These are phyloP conservation scores for Umimayanthus kanabou DNA, from an alignment of 92 coral and sea anemone species.

Conservation along the genomic window DNA sequence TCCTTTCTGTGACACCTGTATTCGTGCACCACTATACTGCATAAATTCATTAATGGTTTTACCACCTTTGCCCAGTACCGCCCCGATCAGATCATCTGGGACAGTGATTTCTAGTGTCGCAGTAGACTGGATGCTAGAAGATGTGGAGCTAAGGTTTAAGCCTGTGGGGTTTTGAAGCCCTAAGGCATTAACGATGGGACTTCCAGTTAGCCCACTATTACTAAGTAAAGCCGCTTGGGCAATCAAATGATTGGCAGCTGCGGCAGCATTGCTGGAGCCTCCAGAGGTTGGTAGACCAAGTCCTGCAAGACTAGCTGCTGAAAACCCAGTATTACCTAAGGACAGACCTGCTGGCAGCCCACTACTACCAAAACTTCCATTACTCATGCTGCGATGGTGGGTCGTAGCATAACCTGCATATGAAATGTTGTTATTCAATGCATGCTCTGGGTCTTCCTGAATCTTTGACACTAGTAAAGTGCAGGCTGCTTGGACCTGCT, in stretches of 20 bases:
- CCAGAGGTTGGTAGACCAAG: slow-evolving; percentile 80
- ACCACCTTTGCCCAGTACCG: slow-evolving; percentile 95
- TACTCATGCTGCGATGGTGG: slow-evolving; percentile 44
- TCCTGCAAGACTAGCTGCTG: slow-evolving; percentile 80
- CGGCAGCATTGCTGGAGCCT: slow-evolving; percentile 51
- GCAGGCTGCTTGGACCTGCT: slow-evolving; percentile 96
- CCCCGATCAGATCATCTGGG: slow-evolving; percentile 96
- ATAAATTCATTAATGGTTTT: slow-evolving; percentile 96
- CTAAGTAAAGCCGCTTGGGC: slow-evolving; percentile 95
- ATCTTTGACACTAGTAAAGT: slow-evolving; percentile 84
- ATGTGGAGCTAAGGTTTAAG: slow-evolving; percentile 63
- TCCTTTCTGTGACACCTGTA: slow-evolving; percentile 97
- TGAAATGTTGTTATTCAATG: slow-evolving; percentile 90
- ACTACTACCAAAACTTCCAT: slow-evolving; percentile 57
- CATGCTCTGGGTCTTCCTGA: slow-evolving; percentile 98
- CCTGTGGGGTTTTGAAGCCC: slow-evolving; percentile 72
- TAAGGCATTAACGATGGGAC: slow-evolving; percentile 77
- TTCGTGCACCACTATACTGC: slow-evolving; percentile 98
- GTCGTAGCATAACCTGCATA: slow-evolving; percentile 72
- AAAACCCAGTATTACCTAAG: slow-evolving; percentile 57
- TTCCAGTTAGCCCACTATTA: slow-evolving; percentile 74
- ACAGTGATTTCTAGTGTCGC: slow-evolving; percentile 97
- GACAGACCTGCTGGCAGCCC: slow-evolving; percentile 33
- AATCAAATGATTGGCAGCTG: slow-evolving; percentile 80
- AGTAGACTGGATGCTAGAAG: slow-evolving; percentile 85